phyloP scores from a whole-genome alignment of 1,140 invertebrate species.

The Helicoverpa zea region DNA sequence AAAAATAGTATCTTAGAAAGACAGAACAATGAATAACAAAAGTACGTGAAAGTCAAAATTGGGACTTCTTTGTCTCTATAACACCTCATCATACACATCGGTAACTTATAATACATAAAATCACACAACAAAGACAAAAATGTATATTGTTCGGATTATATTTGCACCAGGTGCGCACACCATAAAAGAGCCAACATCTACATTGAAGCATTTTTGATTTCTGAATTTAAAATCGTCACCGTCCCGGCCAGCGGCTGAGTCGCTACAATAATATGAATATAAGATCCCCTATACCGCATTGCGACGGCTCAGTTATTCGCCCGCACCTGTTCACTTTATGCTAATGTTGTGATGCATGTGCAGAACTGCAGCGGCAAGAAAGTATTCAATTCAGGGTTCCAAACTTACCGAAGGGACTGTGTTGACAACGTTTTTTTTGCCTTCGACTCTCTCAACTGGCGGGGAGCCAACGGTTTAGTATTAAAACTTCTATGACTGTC shows the following conservation, averaged over 20 bases:
- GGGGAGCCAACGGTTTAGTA: not conserved
- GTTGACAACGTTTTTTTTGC: conserved; percentile 19
- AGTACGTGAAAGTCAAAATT: too few species aligned
- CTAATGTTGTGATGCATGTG: conserved; percentile 66
- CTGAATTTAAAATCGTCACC: conserved; percentile 57
- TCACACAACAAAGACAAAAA: too few species aligned
- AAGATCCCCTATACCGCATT: conserved; percentile 77
- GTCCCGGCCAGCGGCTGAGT: conserved; percentile 54
- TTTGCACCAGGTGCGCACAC: conserved; percentile 3
- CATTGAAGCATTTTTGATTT: conserved; percentile 62
- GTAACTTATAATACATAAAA: too few species aligned
- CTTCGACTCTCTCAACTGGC: conserved; percentile 1
- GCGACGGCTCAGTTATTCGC: conserved; percentile 81
- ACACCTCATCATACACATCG: too few species aligned
- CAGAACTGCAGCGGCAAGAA: conserved; percentile 57
- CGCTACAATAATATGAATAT: conserved; percentile 78
- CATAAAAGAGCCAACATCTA: conserved; percentile 44
- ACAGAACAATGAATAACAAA: too few species aligned
- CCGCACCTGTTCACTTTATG: conserved; percentile 79
- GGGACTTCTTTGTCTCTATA: too few species aligned
- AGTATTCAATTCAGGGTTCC: conserved; percentile 38
- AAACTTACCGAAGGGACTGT: conserved; percentile 21
- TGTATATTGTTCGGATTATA: too few species aligned
- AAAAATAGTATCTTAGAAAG: too few species aligned
- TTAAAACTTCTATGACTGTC: conserved; percentile 20